Percentiles rank a stretch among this genome's conserved stretches.
Conservation (phyloP, 2,797 vertebrate genomes). For the Hyperoplus lanceolatus region DNA sequence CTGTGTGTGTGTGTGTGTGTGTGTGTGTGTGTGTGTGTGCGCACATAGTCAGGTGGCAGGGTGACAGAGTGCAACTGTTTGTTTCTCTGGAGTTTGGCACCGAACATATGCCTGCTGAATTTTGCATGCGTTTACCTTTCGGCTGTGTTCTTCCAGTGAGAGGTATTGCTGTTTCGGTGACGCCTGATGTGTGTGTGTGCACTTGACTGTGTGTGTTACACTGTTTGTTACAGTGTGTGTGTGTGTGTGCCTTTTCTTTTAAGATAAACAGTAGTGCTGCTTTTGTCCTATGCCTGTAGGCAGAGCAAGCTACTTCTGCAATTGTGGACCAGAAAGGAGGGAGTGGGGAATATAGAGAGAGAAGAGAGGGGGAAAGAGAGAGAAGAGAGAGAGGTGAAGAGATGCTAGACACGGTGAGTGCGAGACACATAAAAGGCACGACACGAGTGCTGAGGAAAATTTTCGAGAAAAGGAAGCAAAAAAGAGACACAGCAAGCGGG, state of each 20-base stretch:
- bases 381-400: constrained; percentile 39
- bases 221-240: not conserved
- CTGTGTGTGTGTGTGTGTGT: constrained; percentile 7
- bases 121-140: constrained; percentile 59
- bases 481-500: constrained; percentile 45
- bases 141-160: constrained; percentile 56
- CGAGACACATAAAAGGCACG: constrained; percentile 45
- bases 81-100: constrained; percentile 50
- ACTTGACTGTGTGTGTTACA: not conserved
- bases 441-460: constrained; percentile 45
- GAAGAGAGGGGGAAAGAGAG: constrained; percentile 15
- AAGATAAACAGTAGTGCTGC: constrained; percentile 67
- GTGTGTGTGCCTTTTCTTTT: constrained; percentile 45
- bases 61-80: constrained; percentile 49
- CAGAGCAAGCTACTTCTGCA: constrained; percentile 59
- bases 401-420: constrained; percentile 1
- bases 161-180: constrained; percentile 51
- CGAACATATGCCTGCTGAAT: constrained; percentile 64
- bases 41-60: not conserved
- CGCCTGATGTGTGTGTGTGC: constrained; percentile 13
- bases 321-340: constrained; percentile 35
- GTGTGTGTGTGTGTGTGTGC: constrained; percentile 69
- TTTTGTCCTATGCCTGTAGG: constrained; percentile 63
- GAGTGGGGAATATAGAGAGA: constrained; percentile 14
- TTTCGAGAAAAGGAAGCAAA: constrained; percentile 25